Evolutionary conservation across 2,888 invertebrate genomes (phyloP), one percentile per base, ranked within the genome.

Genomic region (Barypeithes pellucidus): DNA sequence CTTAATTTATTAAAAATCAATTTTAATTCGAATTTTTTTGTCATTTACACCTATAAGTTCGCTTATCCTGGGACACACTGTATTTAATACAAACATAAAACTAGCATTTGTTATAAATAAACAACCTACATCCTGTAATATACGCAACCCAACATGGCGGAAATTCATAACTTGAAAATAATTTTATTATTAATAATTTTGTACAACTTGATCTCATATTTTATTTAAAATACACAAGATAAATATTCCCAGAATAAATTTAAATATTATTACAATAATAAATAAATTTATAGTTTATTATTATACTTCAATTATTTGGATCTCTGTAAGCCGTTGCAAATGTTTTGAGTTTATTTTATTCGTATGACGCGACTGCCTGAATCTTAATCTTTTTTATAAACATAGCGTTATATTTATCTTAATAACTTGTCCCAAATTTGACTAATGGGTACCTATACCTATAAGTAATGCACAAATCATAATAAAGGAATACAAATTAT

Each of bases 371-470:
- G 16, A 16, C 29, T 29, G 29, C 29, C 29, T 47, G 11, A 18
- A 47, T 47, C 12, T 47, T 20, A 47, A 20, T 47, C 11, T 16
- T 47, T 47, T 7, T 18, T 47, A 47, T 47, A 47, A 20, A 47
- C 18, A 47, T 11, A 47, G n/a, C 12, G 39, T 39, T n/a, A 39
- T 5, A 33, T 33, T 33, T 33, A 33, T 33, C 33, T 8, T 33
- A 39, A 39, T 9, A 24, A 29, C 4, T 39, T 3, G n/a, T 39
- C n/a, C 4, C 2, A 29, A 29, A 24, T 24, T 24, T 24, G 2
- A 4, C 24, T 24, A 24, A 4, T 5, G 24, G 24, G 2, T 5
- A n/a, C n/a, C n/a, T n/a, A n/a, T n/a, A n/a, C n/a, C n/a, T n/a
- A n/a, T n/a, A 29, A 29, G 29, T 29, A 5, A 29, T 29, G 5